phyloP scores from a whole-genome alignment of 2,888 invertebrate genomes.

The Xestia rhomboidea region DNA sequence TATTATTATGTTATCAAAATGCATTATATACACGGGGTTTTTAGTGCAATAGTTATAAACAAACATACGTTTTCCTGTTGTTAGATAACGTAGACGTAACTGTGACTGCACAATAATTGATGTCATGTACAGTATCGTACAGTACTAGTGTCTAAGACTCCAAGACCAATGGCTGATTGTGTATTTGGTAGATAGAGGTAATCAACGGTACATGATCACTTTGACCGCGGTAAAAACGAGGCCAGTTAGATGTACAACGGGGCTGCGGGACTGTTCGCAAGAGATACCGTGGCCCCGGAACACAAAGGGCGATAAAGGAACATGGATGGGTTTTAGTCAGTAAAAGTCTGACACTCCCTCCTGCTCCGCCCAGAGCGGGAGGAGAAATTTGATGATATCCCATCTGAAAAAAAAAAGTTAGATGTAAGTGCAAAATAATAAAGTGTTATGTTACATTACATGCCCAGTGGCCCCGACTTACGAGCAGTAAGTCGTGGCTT shows the following conservation, averaged over 20 bases:
- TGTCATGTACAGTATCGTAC: constrained; percentile 4
- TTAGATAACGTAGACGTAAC: constrained; percentile 9
- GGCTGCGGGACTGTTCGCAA: no score
- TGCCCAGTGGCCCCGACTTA: no score
- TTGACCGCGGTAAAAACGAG: constrained; percentile 40
- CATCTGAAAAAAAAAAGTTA: no score
- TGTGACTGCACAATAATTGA: constrained; percentile 38
- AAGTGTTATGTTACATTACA: constrained; percentile 1
- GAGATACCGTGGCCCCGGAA: no score
- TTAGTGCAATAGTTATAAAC: constrained; percentile 17
- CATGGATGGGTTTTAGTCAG: no score
- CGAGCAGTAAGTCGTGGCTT: no score
- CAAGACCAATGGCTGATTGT: constrained; percentile 55
- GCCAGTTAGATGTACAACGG: constrained; percentile 20
- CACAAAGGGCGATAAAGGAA: no score
- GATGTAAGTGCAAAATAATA: no score
- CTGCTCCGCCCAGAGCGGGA: no score
- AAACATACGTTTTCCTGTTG: constrained; percentile 47
- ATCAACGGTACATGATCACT: constrained; percentile 50
- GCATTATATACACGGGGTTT: constrained; percentile 19
- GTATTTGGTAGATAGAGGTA: constrained; percentile 38
- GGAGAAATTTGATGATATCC: no score
- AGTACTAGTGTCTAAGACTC: constrained; percentile 25
- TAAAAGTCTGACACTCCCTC: no score
- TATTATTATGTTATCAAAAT: constrained; percentile 6